phyloP scores from a whole-genome alignment of 2,113 vertebrate genomes.

The Columba livia region DNA sequence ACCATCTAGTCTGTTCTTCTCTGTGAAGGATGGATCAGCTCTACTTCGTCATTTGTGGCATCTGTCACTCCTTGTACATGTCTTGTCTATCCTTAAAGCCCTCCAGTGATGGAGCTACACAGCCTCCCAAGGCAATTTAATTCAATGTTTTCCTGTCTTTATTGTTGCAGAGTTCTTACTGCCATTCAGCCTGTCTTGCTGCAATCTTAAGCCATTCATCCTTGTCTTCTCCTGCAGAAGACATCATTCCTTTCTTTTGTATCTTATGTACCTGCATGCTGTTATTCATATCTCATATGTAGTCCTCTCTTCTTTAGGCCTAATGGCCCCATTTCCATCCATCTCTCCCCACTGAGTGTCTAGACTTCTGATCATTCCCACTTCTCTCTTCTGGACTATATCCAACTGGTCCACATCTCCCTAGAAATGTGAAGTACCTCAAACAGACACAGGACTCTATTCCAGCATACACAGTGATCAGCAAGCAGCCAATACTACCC shows the following conservation, averaged over 20 bases:
- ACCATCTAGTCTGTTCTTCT: neutral
- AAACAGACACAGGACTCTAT: neutral
- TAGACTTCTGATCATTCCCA: neutral
- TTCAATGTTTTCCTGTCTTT: neutral
- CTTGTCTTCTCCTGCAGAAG: neutral
- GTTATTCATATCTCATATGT: neutral
- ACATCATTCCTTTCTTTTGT: neutral
- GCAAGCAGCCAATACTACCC: neutral
- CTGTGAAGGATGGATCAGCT: neutral
- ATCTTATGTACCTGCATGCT: neutral
- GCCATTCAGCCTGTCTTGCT: neutral
- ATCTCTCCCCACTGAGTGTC: neutral
- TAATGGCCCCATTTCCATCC: neutral
- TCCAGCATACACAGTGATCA: neutral
- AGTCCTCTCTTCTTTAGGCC: neutral
- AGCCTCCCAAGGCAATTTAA: neutral
- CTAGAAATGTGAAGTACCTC: neutral
- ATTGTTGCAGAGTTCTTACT: neutral
- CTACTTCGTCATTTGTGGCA: neutral
- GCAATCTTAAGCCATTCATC: neutral
- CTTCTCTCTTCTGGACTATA: neutral
- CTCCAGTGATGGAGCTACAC: neutral
- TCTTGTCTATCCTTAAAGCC: neutral
- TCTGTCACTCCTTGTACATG: neutral
- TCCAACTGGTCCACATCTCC: neutral